Evolutionary conservation across 1,140 invertebrate genomes (phyloP).

Genomic region (Trichonephila clavata): DNA sequence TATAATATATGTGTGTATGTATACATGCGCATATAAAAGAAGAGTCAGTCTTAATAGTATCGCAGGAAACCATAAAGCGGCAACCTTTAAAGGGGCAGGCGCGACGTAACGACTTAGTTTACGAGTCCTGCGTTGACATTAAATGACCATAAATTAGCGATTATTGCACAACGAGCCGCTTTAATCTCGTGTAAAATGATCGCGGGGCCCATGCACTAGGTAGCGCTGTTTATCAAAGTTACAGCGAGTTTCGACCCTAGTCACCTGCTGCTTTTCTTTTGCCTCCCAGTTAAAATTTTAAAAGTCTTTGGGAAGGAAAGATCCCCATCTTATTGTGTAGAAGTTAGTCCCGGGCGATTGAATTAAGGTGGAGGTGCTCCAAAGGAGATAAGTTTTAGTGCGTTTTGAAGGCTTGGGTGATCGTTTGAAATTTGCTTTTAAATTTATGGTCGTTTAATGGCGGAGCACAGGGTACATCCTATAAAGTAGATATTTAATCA

Average conservation of each 20-base stretch:
- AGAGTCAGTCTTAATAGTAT: conserved; percentile 71
- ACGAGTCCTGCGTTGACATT: conserved; percentile 75
- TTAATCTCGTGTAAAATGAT: conserved; percentile 77
- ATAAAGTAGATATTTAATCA: conserved; percentile 3
- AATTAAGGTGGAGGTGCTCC: background rate
- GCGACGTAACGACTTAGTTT: conserved; percentile 75
- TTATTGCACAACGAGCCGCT: conserved; percentile 76
- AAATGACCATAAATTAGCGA: conserved; percentile 77
- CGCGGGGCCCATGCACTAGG: conserved; percentile 31
- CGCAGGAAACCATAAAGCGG: conserved; percentile 72
- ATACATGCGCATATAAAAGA: conserved; percentile 64
- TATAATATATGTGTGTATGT: conserved; percentile 62
- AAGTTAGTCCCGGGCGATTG: conserved; percentile 38
- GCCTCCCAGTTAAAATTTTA: conserved; percentile 48
- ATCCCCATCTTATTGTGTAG: conserved; percentile 23
- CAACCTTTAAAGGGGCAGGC: conserved; percentile 46
- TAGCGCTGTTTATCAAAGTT: conserved; percentile 73
- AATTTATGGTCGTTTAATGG: conserved; percentile 14
- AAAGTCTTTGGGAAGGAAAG: background rate
- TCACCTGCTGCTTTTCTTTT: conserved; percentile 48
- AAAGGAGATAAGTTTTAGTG: conserved; percentile 50
- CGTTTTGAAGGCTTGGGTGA: background rate
- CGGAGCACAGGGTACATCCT: background rate
- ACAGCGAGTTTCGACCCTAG: conserved; percentile 12
- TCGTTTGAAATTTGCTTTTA: background rate